These are phyloP conservation scores for Hemicordylus capensis DNA, from an alignment of 2,113 vertebrate genomes.

Conservation along the genomic window DNA sequence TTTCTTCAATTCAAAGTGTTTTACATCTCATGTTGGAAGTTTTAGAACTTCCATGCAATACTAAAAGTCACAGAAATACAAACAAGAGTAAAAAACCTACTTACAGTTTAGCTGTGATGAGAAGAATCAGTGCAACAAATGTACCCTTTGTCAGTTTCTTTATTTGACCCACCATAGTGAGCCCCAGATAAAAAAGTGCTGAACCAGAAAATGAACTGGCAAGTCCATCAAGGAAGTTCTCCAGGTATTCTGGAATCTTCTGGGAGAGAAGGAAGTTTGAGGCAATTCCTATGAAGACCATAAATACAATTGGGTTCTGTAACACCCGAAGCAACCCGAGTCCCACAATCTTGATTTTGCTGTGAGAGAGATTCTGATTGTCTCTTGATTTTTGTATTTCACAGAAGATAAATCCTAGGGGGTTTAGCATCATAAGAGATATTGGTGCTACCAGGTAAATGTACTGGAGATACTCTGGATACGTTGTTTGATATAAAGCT, in stretches of 20 bases:
- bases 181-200: constrained; percentile 95
- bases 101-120: constrained; percentile 98
- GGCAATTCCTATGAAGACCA: constrained; percentile 92
- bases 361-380: constrained; percentile 80
- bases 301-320: constrained; percentile 96
- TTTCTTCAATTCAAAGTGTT: too few species aligned
- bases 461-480: constrained; percentile 97
- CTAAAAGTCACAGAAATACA: neutral
- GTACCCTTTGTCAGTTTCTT: constrained; percentile 89
- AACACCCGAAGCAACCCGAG: constrained; percentile 87
- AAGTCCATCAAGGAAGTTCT: constrained; percentile 92
- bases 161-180: constrained; percentile 96
- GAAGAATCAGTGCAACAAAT: constrained; percentile 90
- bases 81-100: constrained; percentile 65
- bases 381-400: constrained; percentile 95
- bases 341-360: constrained; percentile 85
- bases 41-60: too few species aligned
- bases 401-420: constrained; percentile 94
- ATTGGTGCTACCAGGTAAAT: constrained; percentile 97
- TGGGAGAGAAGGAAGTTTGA: constrained; percentile 91
- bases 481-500: constrained; percentile 91
- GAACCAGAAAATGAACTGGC: constrained; percentile 95
- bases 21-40: too few species aligned
- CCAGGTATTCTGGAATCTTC: constrained; percentile 88
- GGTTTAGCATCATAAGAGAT: constrained; percentile 95